Conservation (phyloP, 2,113 vertebrate species). For the Anthoscopus minutus region DNA sequence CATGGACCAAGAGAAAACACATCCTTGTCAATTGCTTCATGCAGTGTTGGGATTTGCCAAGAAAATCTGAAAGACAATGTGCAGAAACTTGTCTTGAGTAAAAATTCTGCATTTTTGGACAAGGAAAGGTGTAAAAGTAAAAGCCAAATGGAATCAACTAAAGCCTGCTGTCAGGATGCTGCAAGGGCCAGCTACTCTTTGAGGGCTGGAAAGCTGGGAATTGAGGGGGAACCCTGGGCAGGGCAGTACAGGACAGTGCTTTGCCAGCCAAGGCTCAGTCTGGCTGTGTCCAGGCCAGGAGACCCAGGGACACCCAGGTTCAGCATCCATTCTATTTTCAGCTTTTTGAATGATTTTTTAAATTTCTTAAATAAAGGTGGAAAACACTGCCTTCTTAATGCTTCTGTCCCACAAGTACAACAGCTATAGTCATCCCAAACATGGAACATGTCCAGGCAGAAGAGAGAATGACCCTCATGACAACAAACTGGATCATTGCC, state of each 20-base stretch:
- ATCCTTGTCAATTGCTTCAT: not conserved
- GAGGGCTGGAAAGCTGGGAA: not conserved
- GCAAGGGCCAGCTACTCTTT: not conserved
- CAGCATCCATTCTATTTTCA: not conserved
- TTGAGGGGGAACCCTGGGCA: fast-evolving
- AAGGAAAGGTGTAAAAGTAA: not conserved
- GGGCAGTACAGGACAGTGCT: not conserved
- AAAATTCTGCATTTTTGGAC: not conserved
- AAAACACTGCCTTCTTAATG: not conserved
- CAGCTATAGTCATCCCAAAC: not conserved
- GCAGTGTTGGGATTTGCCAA: not conserved
- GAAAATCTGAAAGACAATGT: not conserved
- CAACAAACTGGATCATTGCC: not conserved
- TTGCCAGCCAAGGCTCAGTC: not conserved
- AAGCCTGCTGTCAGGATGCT: not conserved
- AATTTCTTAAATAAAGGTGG: not conserved
- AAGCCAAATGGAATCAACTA: not conserved
- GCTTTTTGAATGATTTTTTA: not conserved
- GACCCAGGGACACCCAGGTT: not conserved
- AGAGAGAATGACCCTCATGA: not conserved
- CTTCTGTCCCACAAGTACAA: not conserved
- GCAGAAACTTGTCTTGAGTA: not conserved
- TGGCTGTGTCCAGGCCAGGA: not conserved
- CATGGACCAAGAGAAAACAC: not conserved
- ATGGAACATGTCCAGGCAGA: not conserved